phyloP scores from a whole-genome alignment of 2,797 vertebrate species.

The Toxotes lorentzi region DNA sequence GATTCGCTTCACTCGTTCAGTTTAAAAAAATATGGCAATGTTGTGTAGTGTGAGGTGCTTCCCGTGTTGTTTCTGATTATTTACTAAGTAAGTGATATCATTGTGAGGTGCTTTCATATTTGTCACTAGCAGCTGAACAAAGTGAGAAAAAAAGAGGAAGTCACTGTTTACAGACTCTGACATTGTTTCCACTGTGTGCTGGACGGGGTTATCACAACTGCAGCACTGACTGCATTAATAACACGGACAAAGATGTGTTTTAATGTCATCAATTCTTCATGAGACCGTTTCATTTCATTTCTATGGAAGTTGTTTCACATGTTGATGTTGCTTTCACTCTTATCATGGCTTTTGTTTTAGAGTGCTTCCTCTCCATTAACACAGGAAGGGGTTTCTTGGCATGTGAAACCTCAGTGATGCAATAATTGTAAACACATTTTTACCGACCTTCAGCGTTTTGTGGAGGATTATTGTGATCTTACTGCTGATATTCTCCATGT shows the following conservation, averaged over 20 bases:
- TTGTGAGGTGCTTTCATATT: constrained; percentile 37
- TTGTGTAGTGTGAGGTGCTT: not conserved
- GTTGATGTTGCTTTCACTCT: constrained; percentile 22
- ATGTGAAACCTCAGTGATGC: constrained; percentile 70
- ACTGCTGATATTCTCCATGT: not conserved
- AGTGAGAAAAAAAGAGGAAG: constrained; percentile 78
- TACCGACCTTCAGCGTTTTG: constrained; percentile 5
- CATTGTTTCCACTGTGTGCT: constrained; percentile 62
- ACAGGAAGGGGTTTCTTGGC: constrained; percentile 69
- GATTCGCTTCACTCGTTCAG: constrained; percentile 41
- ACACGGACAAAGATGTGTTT: not conserved
- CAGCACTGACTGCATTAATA: not conserved
- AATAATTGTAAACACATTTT: constrained; percentile 49
- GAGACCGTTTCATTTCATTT: not conserved
- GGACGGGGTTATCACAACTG: constrained; percentile 24
- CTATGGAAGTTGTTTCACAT: constrained; percentile 15
- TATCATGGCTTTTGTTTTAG: constrained; percentile 14
- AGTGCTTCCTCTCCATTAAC: constrained; percentile 49
- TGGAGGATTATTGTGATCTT: not conserved
- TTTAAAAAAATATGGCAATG: constrained; percentile 30
- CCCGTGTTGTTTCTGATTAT: not conserved
- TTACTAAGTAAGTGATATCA: not conserved
- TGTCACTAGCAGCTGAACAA: constrained; percentile 54
- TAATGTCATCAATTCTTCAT: constrained; percentile 6
- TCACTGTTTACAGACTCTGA: constrained; percentile 66